Conservation (phyloP, 2,797 vertebrate species). For the Clarias laeviceps region DNA sequence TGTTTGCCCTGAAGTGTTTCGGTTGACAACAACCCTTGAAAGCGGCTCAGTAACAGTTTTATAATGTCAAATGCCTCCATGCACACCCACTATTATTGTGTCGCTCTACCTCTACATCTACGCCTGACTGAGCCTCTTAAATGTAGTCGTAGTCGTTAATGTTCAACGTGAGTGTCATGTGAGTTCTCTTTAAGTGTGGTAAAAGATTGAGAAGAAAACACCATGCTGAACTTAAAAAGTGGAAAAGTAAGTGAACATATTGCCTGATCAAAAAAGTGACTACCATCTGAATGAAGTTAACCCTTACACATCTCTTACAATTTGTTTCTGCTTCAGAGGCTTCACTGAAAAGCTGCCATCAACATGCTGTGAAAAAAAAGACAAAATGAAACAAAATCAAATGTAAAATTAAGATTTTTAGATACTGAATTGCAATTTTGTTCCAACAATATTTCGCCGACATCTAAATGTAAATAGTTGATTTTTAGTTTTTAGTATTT, state of each 20-base stretch:
- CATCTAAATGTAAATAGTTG: neutral
- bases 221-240: neutral
- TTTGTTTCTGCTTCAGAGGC: constrained; percentile 69
- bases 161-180: neutral
- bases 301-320: constrained; percentile 41
- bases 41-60: neutral
- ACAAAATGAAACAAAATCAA: neutral
- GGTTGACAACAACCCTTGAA: neutral
- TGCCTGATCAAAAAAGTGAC: neutral
- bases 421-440: neutral
- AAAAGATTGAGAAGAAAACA: neutral
- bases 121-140: neutral
- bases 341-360: constrained; percentile 65
- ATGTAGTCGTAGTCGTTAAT: neutral
- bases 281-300: neutral
- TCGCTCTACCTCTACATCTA: neutral
- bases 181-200: neutral
- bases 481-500: too few relatives aligned
- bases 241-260: neutral
- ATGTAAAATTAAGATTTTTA: neutral
- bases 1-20: neutral
- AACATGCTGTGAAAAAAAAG: constrained; percentile 59
- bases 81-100: neutral
- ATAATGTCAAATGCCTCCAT: neutral
- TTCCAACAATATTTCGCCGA: neutral